Conservation (phyloP, 2,797 vertebrate genomes). For the Acanthurus leucopareius region DNA sequence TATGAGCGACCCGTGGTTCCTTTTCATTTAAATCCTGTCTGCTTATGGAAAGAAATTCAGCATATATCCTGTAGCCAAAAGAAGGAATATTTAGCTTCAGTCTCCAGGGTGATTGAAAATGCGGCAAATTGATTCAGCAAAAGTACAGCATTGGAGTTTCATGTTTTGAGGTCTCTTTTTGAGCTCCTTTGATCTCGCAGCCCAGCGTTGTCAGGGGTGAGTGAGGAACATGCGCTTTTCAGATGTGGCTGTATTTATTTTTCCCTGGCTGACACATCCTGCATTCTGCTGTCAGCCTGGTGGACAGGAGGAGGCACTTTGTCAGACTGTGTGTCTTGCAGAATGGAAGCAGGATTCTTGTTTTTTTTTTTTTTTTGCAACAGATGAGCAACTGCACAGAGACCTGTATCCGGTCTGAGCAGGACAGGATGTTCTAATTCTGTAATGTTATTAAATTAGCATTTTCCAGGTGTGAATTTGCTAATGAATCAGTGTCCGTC, state of each 20-base stretch:
- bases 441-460: constrained; percentile 33
- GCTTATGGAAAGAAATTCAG: not conserved
- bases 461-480: constrained; percentile 49
- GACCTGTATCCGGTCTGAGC: constrained; percentile 37
- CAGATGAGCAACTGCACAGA: constrained; percentile 29
- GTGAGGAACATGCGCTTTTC: constrained; percentile 63
- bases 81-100: constrained; percentile 28
- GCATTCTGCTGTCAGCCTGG: constrained; percentile 45
- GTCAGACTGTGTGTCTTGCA: constrained; percentile 43
- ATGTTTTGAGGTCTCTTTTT: constrained; percentile 59
- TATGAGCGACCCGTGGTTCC: not conserved
- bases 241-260: constrained; percentile 63
- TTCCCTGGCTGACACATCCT: constrained; percentile 52
- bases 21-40: not conserved
- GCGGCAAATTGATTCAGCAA: constrained; percentile 66
- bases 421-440: constrained; percentile 52
- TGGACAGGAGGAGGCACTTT: constrained; percentile 46
- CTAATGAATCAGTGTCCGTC: constrained; percentile 46
- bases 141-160: constrained; percentile 56
- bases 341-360: constrained; percentile 24
- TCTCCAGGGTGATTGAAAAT: constrained; percentile 61
- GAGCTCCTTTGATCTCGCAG: constrained; percentile 63
- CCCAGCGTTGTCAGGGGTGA: constrained; percentile 56
- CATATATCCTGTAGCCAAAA: constrained; percentile 24
- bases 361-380: constrained; percentile 6